A percentile compares a stretch with the other conserved stretches of the same genome.
Conservation (phyloP, 23 tunicate species). For the Phallusia fumigata region DNA sequence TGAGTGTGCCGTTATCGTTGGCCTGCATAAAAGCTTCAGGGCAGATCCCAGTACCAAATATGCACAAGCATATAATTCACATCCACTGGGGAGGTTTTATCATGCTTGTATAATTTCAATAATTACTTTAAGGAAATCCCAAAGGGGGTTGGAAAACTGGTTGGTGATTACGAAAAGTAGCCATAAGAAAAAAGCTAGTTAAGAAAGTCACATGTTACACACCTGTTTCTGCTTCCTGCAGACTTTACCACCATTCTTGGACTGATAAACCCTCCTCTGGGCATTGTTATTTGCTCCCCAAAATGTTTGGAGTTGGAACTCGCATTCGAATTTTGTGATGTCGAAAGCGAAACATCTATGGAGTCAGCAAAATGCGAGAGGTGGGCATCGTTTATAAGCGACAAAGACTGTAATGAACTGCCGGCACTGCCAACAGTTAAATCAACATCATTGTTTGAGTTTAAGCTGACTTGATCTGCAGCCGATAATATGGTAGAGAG, state of each 20-base stretch:
- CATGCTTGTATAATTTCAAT: too few relatives aligned
- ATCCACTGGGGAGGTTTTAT: too few relatives aligned
- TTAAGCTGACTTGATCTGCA: background rate
- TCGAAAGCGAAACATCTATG: background rate
- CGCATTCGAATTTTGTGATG: background rate
- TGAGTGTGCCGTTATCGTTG: too few relatives aligned
- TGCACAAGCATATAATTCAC: too few relatives aligned
- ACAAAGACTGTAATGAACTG: background rate
- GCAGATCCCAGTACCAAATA: too few relatives aligned
- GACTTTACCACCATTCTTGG: background rate
- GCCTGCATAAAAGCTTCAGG: too few relatives aligned
- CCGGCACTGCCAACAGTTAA: background rate
- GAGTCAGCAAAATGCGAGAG: background rate
- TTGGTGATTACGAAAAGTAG: too few relatives aligned
- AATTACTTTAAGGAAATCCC: too few relatives aligned
- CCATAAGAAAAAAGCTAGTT: too few relatives aligned
- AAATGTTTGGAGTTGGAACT: background rate
- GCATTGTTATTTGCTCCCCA: background rate
- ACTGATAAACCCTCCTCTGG: background rate
- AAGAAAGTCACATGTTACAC: too few relatives aligned
- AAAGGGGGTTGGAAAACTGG: too few relatives aligned
- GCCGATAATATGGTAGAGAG: background rate
- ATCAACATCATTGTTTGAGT: background rate
- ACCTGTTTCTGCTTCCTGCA: constrained; percentile 7
- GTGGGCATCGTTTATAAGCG: background rate